phyloP scores from a whole-genome alignment of 2,888 invertebrate genomes.

The Oxyteleia sp. region DNA sequence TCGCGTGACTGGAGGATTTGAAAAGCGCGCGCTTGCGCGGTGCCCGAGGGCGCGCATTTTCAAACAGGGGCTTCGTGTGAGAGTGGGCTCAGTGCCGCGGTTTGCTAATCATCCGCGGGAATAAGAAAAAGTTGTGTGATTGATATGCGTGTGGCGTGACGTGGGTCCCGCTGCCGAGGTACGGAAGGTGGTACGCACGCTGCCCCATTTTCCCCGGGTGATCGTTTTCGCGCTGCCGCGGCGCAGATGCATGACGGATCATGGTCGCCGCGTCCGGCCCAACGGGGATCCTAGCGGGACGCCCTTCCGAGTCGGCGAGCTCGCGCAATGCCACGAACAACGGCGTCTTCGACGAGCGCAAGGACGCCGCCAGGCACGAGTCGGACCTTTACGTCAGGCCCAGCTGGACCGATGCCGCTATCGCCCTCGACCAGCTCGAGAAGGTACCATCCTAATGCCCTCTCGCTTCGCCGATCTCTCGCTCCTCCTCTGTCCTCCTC shows the following conservation, averaged over 20 bases:
- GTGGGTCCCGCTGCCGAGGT: conserved; percentile 14
- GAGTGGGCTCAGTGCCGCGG: conserved; percentile 42
- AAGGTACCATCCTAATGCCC: too few relatives aligned
- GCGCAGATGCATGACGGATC: conserved; percentile 86
- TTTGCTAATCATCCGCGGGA: conserved; percentile 4
- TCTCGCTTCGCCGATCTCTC: too few relatives aligned
- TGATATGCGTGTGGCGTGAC: conserved; percentile 61
- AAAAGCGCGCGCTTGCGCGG: conserved; percentile 71
- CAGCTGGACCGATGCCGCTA: too few relatives aligned
- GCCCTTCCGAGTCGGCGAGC: too few relatives aligned
- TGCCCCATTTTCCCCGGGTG: conserved; percentile 20
- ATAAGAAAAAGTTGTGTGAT: conserved; percentile 37
- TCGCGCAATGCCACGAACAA: too few relatives aligned
- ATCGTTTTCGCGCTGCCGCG: conserved; percentile 78
- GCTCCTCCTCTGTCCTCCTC: too few relatives aligned
- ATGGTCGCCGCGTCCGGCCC: too few relatives aligned
- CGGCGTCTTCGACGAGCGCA: too few relatives aligned
- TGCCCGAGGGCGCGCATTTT: conserved; percentile 51
- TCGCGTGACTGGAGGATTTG: conserved; percentile 63
- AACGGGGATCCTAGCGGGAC: too few relatives aligned
- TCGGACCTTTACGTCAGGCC: too few relatives aligned
- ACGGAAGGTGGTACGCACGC: conserved; percentile 27
- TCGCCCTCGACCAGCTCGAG: too few relatives aligned
- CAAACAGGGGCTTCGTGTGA: conserved; percentile 45
- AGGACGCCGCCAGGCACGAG: too few relatives aligned